Evolutionary conservation across 2,113 vertebrate species (phyloP), one percentile per base, ranked within the genome.

Genomic region (Lutjanus erythropterus): DNA sequence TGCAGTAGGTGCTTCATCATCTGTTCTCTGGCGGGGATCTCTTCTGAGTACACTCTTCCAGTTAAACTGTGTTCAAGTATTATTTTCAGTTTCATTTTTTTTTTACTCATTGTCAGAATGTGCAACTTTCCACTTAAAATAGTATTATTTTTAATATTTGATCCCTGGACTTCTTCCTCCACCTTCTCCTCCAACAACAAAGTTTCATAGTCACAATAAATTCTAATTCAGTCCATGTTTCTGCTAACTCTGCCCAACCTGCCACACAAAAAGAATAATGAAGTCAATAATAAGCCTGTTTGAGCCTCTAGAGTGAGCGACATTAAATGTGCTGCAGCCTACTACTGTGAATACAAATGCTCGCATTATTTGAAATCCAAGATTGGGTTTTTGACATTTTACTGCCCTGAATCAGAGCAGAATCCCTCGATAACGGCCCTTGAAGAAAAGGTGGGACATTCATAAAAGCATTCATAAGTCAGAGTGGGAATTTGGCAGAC

Each of bases 261-360:
- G 62, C 29, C 41, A 52, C 7, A 4, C 25, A 42, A 60, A 80
- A 47, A 31, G 39, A 44, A 75, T 37, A 69, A 59, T 65, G 23
- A 75, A 47, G 5, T 67, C 41, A 60, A 75, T 75, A 66, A 71
- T 69, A 37, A 77, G 49, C 18, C 35, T 4, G 5, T 78, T 35
- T 58, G 60, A 83, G 37, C 25, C 75, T 72, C 46, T n/a, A 78
- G 31, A 73, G 80, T 53, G 55, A 67, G 33, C 2, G 42, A 55
- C 46, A 31, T 73, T 35, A 65, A 60, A 80, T 19, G 25, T 39
- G 59, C 35, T 68, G 23, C n/a, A 27, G 61, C 9, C 16, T 15
- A 7, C 21, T 25, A 3, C 64, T 33, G 9, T 82, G 78, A 86
- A 89, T 83, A 83, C 78, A 75, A 78, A 89, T 14, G 52, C 41